A percentile compares a stretch with the other conserved stretches of the same genome.
These are phyloP conservation scores for Drosophila greeni DNA, from an alignment of 2,888 invertebrate genomes.

Conservation along the genomic window DNA sequence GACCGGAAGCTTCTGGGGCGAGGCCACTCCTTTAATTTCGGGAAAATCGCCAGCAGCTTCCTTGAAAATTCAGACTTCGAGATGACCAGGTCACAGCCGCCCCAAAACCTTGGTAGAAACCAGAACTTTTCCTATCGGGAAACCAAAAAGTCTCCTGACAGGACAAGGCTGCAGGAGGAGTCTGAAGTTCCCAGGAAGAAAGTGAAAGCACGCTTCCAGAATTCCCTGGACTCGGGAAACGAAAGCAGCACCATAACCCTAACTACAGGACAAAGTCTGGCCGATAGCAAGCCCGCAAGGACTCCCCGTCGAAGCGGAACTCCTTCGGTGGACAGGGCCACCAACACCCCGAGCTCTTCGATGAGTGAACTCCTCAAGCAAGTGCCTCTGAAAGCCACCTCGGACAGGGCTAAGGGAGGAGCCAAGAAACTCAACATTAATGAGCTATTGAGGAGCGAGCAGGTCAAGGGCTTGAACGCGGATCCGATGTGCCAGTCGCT, in stretches of 20 bases:
- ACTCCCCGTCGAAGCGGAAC: not conserved
- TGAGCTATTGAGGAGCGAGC: constrained; percentile 30
- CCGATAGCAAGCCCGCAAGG: not conserved
- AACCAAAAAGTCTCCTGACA: not conserved
- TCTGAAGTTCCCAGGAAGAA: not conserved
- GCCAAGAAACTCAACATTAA: constrained; percentile 45
- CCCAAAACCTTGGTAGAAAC: not conserved
- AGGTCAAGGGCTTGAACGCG: constrained; percentile 10
- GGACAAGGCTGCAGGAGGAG: not conserved
- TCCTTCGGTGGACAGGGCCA: constrained; percentile 16
- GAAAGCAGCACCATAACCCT: constrained; percentile 34
- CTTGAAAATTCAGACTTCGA: constrained; percentile 9
- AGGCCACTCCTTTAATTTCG: constrained; percentile 50
- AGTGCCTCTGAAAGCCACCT: not conserved
- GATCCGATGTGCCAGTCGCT: constrained; percentile 41
- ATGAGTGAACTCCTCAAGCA: constrained; percentile 3
- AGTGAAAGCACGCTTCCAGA: not conserved
- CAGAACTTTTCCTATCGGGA: not conserved
- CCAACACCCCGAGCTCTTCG: constrained; percentile 4
- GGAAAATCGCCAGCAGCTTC: constrained; percentile 38
- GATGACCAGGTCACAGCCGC: not conserved
- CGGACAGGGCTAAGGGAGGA: not conserved
- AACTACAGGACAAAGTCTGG: not conserved
- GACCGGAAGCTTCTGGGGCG: not conserved
- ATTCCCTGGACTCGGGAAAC: not conserved